A percentile compares a stretch with the other conserved stretches of the same genome.
Evolutionary conservation across 1,140 invertebrate species (phyloP).

Genomic region (Chelonus insularis): DNA sequence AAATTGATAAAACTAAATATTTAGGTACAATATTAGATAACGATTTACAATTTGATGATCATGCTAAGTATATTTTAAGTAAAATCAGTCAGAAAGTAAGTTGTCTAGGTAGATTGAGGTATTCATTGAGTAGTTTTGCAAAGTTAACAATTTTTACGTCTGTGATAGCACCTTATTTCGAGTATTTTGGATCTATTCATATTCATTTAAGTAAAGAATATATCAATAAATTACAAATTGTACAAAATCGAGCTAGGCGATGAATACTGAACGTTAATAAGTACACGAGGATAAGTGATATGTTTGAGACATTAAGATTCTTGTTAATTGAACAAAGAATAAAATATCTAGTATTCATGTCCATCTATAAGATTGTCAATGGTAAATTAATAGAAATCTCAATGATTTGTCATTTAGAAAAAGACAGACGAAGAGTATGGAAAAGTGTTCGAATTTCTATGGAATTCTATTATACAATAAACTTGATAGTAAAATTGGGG

Average conservation of each 20-base stretch:
- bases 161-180: conserved; percentile 22
- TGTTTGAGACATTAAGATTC: conserved; percentile 23
- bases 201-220: conserved; percentile 14
- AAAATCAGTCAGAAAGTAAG: conserved; percentile 13
- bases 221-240: conserved; percentile 17
- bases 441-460: too few species aligned
- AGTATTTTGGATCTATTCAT: conserved; percentile 20
- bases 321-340: conserved; percentile 14
- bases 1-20: conserved; percentile 20
- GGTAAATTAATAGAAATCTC: too few species aligned
- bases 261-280: conserved; percentile 18
- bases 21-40: conserved; percentile 22
- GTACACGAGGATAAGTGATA: conserved; percentile 11
- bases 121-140: not conserved
- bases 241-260: conserved; percentile 25
- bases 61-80: conserved; percentile 1
- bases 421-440: too few species aligned
- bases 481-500: too few species aligned
- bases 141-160: not conserved
- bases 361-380: not conserved
- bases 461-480: too few species aligned
- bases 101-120: not conserved
- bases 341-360: conserved; percentile 1
- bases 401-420: too few species aligned
- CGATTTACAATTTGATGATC: conserved; percentile 4